Conservation (phyloP, 2,797 vertebrate genomes). For the Smutsia temminckii region DNA sequence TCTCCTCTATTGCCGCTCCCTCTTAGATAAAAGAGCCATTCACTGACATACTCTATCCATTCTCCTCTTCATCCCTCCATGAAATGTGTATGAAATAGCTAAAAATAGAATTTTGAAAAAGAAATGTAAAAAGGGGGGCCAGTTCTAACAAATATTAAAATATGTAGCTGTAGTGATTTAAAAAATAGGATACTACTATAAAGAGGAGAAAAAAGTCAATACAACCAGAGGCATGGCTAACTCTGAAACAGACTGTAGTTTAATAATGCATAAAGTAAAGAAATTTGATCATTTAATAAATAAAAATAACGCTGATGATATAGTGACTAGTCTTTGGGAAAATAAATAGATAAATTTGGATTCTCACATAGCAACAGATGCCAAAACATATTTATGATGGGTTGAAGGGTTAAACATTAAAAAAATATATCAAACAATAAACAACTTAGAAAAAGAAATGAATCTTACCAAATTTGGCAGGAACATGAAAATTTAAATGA, state of each 20-base stretch:
- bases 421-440: background rate
- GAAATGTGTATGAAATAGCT: background rate
- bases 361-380: background rate
- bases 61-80: background rate
- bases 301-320: background rate
- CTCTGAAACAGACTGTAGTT: background rate
- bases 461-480: background rate
- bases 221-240: background rate
- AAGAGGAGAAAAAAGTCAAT: background rate
- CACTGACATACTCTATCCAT: rapidly evolving
- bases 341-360: background rate
- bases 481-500: background rate
- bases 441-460: background rate
- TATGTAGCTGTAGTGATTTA: background rate
- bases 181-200: background rate
- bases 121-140: background rate
- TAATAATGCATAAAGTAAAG: background rate
- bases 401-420: background rate
- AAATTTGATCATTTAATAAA: background rate
- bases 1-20: background rate
- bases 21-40: background rate
- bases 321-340: background rate
- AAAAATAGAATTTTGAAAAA: background rate
- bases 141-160: background rate
- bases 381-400: background rate